A percentile compares a stretch with the other conserved stretches of the same genome.
Conservation (phyloP, 2,797 vertebrate species). For the Hafferia zeledoni region DNA sequence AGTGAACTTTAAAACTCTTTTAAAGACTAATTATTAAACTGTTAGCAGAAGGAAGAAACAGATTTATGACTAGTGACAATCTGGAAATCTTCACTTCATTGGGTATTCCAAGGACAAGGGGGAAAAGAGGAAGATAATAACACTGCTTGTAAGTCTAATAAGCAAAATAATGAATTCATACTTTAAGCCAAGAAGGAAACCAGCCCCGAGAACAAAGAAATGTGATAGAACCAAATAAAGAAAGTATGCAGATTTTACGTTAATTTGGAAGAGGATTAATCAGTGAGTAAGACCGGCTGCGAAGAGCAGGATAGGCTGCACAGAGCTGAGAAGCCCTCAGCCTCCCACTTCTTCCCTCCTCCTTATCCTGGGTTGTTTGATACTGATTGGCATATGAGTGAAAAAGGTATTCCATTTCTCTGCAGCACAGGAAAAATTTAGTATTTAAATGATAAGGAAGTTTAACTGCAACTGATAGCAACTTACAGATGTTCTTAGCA, state of each 20-base stretch:
- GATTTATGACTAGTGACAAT: constrained; percentile 64
- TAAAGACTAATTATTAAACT: constrained; percentile 44
- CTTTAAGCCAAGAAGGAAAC: constrained; percentile 23
- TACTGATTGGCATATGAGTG: neutral
- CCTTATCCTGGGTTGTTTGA: neutral
- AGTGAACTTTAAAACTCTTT: constrained; percentile 43
- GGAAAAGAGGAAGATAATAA: constrained; percentile 41
- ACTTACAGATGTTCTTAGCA: neutral
- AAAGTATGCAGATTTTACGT: constrained; percentile 11
- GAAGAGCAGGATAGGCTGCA: neutral
- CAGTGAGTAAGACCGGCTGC: neutral
- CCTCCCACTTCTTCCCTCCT: neutral
- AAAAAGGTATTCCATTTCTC: neutral
- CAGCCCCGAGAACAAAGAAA: constrained; percentile 43
- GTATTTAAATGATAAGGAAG: neutral
- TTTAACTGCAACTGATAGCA: neutral
- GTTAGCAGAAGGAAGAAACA: constrained; percentile 61
- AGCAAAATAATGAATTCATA: constrained; percentile 48
- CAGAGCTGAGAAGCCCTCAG: neutral
- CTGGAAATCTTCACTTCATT: constrained; percentile 56
- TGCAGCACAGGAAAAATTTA: neutral
- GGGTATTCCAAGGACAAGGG: constrained; percentile 53
- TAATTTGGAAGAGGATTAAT: constrained; percentile 18
- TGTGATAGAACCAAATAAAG: neutral
- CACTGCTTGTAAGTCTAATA: constrained; percentile 43